Evolutionary conservation across 2,888 invertebrate genomes (phyloP).

Genomic region (Carabus problematicus): DNA sequence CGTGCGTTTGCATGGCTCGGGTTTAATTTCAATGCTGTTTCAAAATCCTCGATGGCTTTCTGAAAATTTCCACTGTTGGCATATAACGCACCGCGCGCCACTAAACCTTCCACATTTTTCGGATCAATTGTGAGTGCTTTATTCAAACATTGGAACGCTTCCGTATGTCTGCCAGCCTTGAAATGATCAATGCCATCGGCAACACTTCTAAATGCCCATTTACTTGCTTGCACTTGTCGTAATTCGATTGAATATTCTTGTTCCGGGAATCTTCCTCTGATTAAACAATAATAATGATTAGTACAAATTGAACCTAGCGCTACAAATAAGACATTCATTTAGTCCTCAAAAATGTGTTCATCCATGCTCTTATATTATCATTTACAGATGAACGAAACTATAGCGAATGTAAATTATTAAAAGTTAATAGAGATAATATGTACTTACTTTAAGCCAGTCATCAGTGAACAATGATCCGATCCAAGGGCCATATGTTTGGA

Average conservation of each 20-base stretch:
- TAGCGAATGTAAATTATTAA: constrained; percentile 24
- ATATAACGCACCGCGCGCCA: constrained; percentile 89
- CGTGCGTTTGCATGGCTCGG: constrained; percentile 91
- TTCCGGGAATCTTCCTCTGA: constrained; percentile 77
- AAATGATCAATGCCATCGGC: constrained; percentile 96
- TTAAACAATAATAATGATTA: constrained; percentile 44
- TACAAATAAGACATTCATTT: too few species aligned
- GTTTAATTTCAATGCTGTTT: constrained; percentile 87
- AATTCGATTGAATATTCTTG: constrained; percentile 85
- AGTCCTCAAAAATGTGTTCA: constrained; percentile 5
- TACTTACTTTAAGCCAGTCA: constrained; percentile 73
- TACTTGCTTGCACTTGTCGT: constrained; percentile 88
- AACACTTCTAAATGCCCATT: constrained; percentile 91
- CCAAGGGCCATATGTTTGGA: constrained; percentile 77
- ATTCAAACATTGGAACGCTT: constrained; percentile 93
- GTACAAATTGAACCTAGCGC: constrained; percentile 11
- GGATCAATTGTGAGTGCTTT: constrained; percentile 92
- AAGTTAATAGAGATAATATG: constrained; percentile 7
- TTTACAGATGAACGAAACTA: neutral
- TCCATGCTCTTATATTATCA: neutral
- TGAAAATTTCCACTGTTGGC: constrained; percentile 94
- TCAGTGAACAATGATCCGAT: constrained; percentile 73
- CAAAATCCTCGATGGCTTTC: constrained; percentile 94
- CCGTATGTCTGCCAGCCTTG: constrained; percentile 90
- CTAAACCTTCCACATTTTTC: constrained; percentile 89